Conservation (phyloP, 1,140 invertebrate species). For the Neoseiulus cucumeris region DNA sequence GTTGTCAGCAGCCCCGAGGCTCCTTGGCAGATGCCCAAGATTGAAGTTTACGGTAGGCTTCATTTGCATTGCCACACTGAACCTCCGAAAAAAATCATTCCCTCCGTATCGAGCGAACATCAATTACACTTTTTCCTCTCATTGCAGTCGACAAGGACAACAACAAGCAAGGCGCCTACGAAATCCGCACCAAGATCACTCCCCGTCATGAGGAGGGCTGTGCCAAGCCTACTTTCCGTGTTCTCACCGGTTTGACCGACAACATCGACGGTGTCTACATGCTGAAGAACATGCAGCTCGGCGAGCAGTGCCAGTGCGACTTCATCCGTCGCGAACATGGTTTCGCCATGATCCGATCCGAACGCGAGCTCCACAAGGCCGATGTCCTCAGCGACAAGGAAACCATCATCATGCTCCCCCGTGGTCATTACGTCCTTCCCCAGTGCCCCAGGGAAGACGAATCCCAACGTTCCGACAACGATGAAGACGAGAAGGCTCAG, state of each 20-base stretch:
- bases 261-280: not conserved
- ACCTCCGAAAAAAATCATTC: not conserved
- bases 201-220: not conserved
- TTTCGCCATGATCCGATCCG: not conserved
- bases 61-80: not conserved
- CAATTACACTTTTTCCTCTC: not conserved
- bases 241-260: not conserved
- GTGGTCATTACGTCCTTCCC: not conserved
- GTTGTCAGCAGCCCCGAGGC: not conserved
- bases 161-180: not conserved
- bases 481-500: not conserved
- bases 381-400: not conserved
- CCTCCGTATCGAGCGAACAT: not conserved
- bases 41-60: not conserved
- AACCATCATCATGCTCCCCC: not conserved
- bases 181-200: not conserved
- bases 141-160: not conserved
- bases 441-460: not conserved
- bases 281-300: not conserved
- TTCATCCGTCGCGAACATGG: not conserved
- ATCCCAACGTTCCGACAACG: not conserved
- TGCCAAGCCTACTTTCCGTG: not conserved
- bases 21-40: conserved; percentile 6
- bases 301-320: not conserved
- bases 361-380: not conserved